Evolutionary conservation across 2,797 vertebrate species (phyloP).

Genomic region (Myotis findleyi): DNA sequence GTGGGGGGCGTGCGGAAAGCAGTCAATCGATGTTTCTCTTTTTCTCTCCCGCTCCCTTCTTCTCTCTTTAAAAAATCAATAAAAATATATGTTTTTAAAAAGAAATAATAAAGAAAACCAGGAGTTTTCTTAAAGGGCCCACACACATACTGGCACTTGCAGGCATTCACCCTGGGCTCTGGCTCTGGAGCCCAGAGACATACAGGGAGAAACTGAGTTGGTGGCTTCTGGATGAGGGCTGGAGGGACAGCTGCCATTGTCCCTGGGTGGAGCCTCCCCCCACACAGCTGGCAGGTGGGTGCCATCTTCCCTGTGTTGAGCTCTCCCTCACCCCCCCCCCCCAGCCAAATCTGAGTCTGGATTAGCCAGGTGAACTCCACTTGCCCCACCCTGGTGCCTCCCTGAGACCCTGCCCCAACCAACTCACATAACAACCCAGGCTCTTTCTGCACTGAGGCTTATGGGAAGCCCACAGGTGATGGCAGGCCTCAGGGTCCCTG

Average conservation of each 20-base stretch:
- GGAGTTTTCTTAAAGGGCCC: background rate
- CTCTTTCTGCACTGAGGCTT: background rate
- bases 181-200: background rate
- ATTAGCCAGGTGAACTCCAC: background rate
- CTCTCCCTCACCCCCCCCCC: background rate
- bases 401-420: background rate
- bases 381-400: background rate
- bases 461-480: background rate
- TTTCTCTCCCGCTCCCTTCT: background rate
- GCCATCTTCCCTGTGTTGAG: background rate
- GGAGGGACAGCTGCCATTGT: background rate
- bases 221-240: background rate
- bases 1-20: no score
- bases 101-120: background rate
- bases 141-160: background rate
- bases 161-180: background rate
- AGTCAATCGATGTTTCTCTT: background rate
- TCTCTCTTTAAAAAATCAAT: background rate
- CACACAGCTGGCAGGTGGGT: background rate
- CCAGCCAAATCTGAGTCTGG: background rate
- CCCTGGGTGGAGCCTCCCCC: background rate
- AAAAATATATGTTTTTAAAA: background rate
- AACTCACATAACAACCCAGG: background rate
- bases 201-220: background rate
- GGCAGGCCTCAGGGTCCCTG: background rate